Evolutionary conservation across 2,113 vertebrate genomes (phyloP), one percentile per base, ranked within the genome.

Genomic region (Podarcis muralis): DNA sequence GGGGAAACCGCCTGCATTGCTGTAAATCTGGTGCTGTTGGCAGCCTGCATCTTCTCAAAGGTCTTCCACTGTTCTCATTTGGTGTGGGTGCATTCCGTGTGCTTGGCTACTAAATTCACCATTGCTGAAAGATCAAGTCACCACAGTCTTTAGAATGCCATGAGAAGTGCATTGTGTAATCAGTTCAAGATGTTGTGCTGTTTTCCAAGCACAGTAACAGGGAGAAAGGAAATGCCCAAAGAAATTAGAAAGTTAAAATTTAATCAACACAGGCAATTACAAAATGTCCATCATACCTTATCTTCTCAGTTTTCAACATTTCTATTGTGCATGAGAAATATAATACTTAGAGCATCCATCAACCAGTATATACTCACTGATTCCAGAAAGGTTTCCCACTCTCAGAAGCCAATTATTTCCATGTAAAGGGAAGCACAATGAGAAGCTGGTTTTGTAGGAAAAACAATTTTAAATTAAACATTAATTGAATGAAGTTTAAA

Each of bases 361-460:
- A 94, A 87, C 87, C 92, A 90, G 87, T 94, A 90, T 84, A 76
- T 86, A 92, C 79, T 80, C 85, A 83, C 93, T 83, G 89, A 93
- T 96, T 96, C 94, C 81, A 90, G 68, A 93, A 93, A 90, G 92
- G 86, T 88, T 88, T 96, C 89, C 94, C 94, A 93, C 92, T 93
- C 95, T 90, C 90, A 84, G 91, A 96, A 96, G 91, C 87, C 93
- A 95, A 91, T 96, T 95, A 96, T 91, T 94, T 94, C 87, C 92
- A 78, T 91, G 88, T 93, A 93, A 95, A 93, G 94, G 72, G 91
- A 91, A 96, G 95, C 92, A 91, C 93, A 94, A 90, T 74, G 87
- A 79, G 88, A 86, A 91, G 91, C 89, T 91, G 92, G 89, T 93
- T 96, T 92, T 74, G 40, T 75, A 92, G 89, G 87, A 84, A 91